phyloP scores from a whole-genome alignment of 2,888 invertebrate species.

The Heliconius aoede region DNA sequence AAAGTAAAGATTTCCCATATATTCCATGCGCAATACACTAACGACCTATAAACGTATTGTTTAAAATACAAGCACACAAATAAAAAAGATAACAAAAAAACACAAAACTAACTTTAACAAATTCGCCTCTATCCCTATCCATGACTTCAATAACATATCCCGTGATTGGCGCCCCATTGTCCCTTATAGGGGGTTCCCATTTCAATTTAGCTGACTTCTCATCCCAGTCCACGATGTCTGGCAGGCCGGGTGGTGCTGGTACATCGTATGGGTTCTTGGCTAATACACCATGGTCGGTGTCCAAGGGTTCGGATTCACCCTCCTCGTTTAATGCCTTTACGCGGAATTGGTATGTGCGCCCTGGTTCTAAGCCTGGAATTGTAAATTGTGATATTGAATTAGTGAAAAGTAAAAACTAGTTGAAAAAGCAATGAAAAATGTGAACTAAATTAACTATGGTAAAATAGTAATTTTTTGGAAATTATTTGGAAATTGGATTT shows the following conservation, averaged over 20 bases:
- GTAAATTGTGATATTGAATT: background rate
- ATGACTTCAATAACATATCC: constrained; percentile 96
- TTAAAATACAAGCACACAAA: background rate
- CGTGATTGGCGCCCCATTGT: constrained; percentile 96
- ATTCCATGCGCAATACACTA: background rate
- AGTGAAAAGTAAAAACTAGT: background rate
- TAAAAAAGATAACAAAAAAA: background rate
- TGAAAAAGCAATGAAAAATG: background rate
- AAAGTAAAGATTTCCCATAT: background rate
- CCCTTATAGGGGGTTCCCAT: constrained; percentile 95
- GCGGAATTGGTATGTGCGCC: constrained; percentile 98
- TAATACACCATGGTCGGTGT: constrained; percentile 92
- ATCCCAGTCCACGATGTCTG: constrained; percentile 95
- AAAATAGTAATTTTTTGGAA: background rate
- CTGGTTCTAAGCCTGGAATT: constrained; percentile 91
- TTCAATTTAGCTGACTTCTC: constrained; percentile 95
- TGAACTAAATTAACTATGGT: background rate
- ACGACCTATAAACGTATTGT: too few relatives aligned
- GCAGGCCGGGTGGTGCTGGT: constrained; percentile 94
- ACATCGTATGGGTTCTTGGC: constrained; percentile 99
- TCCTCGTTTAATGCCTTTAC: constrained; percentile 98
- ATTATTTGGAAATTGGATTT: too few relatives aligned
- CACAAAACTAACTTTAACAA: constrained; percentile 85
- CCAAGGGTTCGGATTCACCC: constrained; percentile 97
- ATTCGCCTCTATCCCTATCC: constrained; percentile 93